Evolutionary conservation across 2,888 invertebrate genomes (phyloP), one percentile per base, ranked within the genome.

Genomic region (Latrodectus hesperus): DNA sequence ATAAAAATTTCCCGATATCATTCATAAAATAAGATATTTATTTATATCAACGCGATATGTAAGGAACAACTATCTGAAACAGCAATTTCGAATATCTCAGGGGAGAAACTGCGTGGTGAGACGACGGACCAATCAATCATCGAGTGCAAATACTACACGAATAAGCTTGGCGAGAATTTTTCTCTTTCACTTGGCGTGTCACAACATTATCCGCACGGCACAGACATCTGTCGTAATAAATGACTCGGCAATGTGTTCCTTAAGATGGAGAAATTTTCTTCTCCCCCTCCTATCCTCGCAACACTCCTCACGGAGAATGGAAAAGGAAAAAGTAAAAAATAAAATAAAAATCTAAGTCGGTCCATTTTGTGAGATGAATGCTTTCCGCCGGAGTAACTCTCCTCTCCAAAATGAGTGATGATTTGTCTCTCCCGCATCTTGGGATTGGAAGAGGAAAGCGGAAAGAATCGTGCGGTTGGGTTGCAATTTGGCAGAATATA

Each of bases 191-290:
- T 86, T 81, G 86, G 76, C 86, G 81, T 86, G 86, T 86, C 86
- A 86, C 86, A 86, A 86, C 86, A 86, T 86, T 86, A 86, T 86
- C 86, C 86, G 86, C 86, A 68, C 75, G 75, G 85, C 85, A 75
- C 85, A 85, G 86, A 86, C 86, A 86, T 86, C 86, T 86, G 86
- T 81, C 86, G 86, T 86, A 81, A 86, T 86, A 86, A 86, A 86
- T 86, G 86, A 86, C 86, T 86, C 86, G 86, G 81, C 81, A 86
- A 86, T 86, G 86, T 86, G 86, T 86, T 86, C 86, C 86, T 86
- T 86, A 86, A 86, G 86, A 86, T 86, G 86, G 86, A 81, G 86
- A 81, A 86, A 81, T 86, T 86, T 73, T 85, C 70, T 78, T 53
- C 55, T 53, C 55, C 52, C 74, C 22, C 26, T 22, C 60, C 52